Conservation (phyloP, 2,113 vertebrate genomes). For the Cyprinodon variegatus region DNA sequence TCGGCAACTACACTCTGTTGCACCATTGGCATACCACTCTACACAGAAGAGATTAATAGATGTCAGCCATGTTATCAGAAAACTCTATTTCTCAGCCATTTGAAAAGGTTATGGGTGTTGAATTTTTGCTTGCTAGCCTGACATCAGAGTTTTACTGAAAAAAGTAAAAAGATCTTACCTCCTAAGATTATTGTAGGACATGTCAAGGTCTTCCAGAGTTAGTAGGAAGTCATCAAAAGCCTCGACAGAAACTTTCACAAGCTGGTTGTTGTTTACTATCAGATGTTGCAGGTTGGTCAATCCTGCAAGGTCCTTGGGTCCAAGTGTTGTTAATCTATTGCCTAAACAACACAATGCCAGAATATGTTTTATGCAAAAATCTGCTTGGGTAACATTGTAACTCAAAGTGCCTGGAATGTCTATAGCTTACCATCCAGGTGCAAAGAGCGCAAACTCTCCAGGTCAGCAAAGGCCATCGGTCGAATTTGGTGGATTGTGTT, state of each 20-base stretch:
- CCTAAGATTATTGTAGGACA: constrained; percentile 92
- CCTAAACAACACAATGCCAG: constrained; percentile 42
- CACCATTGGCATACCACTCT: too few relatives aligned
- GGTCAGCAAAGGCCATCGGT: constrained; percentile 87
- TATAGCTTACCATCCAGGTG: constrained; percentile 83
- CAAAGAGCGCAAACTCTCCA: constrained; percentile 89
- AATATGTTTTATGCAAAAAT: neutral
- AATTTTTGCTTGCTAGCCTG: neutral
- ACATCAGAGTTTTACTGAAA: neutral
- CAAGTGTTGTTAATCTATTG: constrained; percentile 84
- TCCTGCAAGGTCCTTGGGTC: constrained; percentile 84
- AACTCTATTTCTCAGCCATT: neutral
- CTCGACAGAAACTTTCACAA: constrained; percentile 79
- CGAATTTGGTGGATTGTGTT: constrained; percentile 88
- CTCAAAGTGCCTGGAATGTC: neutral
- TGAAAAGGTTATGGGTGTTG: too few relatives aligned
- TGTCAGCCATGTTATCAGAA: neutral
- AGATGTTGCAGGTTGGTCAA: constrained; percentile 90
- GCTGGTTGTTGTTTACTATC: constrained; percentile 91
- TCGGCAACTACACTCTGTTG: neutral
- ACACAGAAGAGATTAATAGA: too few relatives aligned
- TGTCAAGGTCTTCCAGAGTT: constrained; percentile 88
- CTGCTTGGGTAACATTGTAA: neutral
- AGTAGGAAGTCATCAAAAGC: constrained; percentile 90
- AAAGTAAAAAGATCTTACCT: constrained; percentile 39